Percentiles rank a stretch among this genome's conserved stretches.
Evolutionary conservation across 1,140 invertebrate species (phyloP).

Genomic region (Zaprionus africanus): DNA sequence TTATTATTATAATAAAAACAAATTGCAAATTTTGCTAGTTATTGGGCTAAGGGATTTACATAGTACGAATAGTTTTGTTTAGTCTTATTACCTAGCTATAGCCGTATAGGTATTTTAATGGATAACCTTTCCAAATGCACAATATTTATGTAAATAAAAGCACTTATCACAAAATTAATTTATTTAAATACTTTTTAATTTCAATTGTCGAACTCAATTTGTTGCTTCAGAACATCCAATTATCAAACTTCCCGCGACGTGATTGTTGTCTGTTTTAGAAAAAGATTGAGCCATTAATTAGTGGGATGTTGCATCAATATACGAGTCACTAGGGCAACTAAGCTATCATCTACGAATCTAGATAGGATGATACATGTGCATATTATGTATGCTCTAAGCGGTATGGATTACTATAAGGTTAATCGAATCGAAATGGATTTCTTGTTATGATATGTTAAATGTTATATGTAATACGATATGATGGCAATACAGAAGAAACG

Average conservation of each 20-base stretch:
- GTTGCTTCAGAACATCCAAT: constrained; percentile 77
- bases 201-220: constrained; percentile 10
- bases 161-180: constrained; percentile 71
- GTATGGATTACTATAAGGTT: constrained; percentile 1
- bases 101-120: constrained; percentile 46
- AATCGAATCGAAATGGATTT: constrained; percentile 28
- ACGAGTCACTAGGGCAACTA: constrained; percentile 13
- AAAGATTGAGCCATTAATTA: constrained; percentile 59
- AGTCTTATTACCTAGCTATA: constrained; percentile 48
- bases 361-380: constrained; percentile 3
- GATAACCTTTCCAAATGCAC: constrained; percentile 56
- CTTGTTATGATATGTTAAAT: constrained; percentile 38
- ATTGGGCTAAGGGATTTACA: constrained; percentile 35
- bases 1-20: constrained; percentile 40
- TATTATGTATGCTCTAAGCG: constrained; percentile 2
- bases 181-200: constrained; percentile 55
- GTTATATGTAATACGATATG: constrained; percentile 31
- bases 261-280: constrained; percentile 71
- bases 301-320: constrained; percentile 10
- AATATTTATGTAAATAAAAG: constrained; percentile 35
- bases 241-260: constrained; percentile 79
- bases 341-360: constrained; percentile 36
- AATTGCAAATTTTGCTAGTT: constrained; percentile 67
- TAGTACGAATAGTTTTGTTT: constrained; percentile 11
- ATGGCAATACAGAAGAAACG: constrained; percentile 16